These are phyloP conservation scores for Cryptotermes secundus DNA, from an alignment of 1,140 invertebrate genomes.

Conservation along the genomic window DNA sequence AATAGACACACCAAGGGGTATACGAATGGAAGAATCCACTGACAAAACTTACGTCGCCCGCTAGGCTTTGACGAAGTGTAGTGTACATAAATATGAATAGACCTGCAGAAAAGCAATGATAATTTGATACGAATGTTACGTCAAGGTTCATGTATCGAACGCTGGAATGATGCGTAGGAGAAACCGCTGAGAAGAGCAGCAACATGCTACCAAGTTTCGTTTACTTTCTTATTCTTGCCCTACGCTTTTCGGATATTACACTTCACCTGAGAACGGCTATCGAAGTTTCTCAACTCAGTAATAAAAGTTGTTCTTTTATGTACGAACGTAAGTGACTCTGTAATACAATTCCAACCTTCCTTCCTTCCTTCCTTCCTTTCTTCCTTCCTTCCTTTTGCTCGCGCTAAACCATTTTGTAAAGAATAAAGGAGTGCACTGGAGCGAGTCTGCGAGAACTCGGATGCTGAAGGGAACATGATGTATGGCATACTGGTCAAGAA, in stretches of 20 bases:
- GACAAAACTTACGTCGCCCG: no score
- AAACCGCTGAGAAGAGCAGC: no score
- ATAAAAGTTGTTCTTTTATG: conserved; percentile 13
- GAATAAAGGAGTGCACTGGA: not conserved
- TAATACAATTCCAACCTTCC: no score
- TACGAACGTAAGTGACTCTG: not conserved
- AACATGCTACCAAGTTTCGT: not conserved
- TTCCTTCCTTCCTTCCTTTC: not conserved
- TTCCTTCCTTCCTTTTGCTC: not conserved
- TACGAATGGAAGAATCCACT: no score
- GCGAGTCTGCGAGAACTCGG: not conserved
- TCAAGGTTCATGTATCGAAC: no score
- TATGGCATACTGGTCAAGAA: not conserved
- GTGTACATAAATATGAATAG: no score
- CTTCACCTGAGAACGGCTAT: not conserved
- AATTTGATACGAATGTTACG: no score
- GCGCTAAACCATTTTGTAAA: conserved; percentile 10
- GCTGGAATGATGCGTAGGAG: no score
- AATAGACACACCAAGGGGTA: no score
- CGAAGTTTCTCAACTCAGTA: conserved; percentile 5
- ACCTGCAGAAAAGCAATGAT: no score
- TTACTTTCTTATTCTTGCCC: not conserved
- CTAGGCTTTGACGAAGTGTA: no score
- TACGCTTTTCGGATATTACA: conserved; percentile 1
- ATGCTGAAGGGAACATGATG: not conserved